Base-by-base conservation (phyloP, 2,113 vertebrate genomes). In the Arvicanthis niloticus region DNA sequence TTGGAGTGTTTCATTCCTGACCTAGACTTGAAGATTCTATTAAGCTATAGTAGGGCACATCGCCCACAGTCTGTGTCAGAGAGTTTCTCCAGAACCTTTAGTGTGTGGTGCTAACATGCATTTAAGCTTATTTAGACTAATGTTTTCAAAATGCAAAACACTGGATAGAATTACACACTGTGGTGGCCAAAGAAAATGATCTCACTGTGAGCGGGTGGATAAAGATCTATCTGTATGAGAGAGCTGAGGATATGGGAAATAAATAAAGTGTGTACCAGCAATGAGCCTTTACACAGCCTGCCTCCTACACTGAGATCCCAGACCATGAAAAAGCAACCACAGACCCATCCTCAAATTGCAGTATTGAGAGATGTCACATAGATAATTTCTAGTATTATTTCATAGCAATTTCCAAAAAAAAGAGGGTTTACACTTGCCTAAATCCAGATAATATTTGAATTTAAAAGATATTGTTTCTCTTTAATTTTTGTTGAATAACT, bases 1-100 rank as follows among this genome's bases (percentile, higher is more conserved):
- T 95, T 95, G 91, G 96, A 98, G 95, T 96, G 95, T 98, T 98
- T 98, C 96, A 96, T 98, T 98, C 96, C 97, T 91, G 97, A 98
- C 65, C n/a, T 97, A 97, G 81, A 97, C 96, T 97, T 85, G 81
- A 98, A 96, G 96, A 98, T 94, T 94, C 97, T 97, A 94, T 1
- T 88, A 98, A 96, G 86, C 37, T 3, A 85, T 86, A 62, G 93
- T 95, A 94, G 97, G 88, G 95, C 92, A 97, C 97, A 97, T 95
- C 95, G 94, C 97, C 97, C 88, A 97, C 95, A 97, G 93, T 96
- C 96, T 90, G 78, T 95, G 96, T 97, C 97, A 97, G 95, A 90
- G 96, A 86, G 7, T 95, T 98, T 95, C 96, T 96, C 95, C 91
- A 73, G 88, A 94, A 16, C 37, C 91, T 89, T 91, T 73, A 40